Base-by-base conservation (phyloP, 2,113 vertebrate species). In the Pomatorhinus ruficollis region DNA sequence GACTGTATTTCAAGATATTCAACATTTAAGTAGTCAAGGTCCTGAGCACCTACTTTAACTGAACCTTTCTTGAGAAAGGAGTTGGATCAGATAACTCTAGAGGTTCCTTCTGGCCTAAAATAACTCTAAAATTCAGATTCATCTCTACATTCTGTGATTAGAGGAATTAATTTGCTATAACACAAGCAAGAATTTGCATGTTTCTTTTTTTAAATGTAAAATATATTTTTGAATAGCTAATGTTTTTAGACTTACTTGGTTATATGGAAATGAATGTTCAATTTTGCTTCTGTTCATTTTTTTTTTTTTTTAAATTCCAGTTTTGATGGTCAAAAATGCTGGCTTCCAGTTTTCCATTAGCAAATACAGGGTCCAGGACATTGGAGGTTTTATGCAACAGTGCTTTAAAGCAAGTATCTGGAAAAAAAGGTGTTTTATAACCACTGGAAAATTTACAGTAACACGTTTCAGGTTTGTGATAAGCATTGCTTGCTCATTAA, bases 391-490 rank as follows among this genome's bases (percentile, higher is more conserved):
- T 69, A 49, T 31, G 14, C 45, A 59, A 28, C 20, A 30, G 8
- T 57, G 5, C 35, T 93, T 92, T 91, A 95, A 97, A 92, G 10
- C 18, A 91, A 83, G 21, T 83, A 12, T 90, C 89, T 93, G 72
- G 57, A 37, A 77, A 71, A 76, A 85, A 92, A 86, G 59, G 64
- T 95, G 35, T 44, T 97, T 96, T 96, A 95, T 84, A 69, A 77
- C 35, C 40, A 39, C 35, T 76, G 40, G 37, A 94, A 96, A 91
- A 87, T 71, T 61, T 80, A 35, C 31, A 49, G 33, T 80, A 79
- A 82, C 39, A 39, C 24, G 69, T 88, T 93, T 94, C 70, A 83
- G 20, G 9, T 87, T 91, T 81, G n/a, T 68, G 80, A 92, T 89
- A 57, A 96, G 53, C 14, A 52, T 77, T 91, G 61, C 35, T 93